Conservation (phyloP, 2,113 vertebrate species). For the Chiloscyllium plagiosum region DNA sequence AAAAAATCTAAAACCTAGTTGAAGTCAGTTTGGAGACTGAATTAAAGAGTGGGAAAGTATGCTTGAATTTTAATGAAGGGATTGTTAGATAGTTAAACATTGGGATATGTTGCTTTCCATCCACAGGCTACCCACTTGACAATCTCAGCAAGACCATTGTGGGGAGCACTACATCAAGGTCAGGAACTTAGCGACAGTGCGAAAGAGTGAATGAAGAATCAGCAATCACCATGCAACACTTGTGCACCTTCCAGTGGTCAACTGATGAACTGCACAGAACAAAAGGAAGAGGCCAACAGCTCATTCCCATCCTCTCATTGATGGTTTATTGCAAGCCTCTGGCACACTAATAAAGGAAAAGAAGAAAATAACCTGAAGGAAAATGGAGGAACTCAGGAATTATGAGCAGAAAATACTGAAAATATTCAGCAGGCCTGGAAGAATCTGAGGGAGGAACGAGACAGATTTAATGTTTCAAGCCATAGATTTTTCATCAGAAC, state of each 20-base stretch:
- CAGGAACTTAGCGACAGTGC: not conserved
- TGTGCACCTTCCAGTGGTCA: not conserved
- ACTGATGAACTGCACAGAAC: not conserved
- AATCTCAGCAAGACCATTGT: not conserved
- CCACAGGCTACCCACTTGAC: not conserved
- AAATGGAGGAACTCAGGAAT: not conserved
- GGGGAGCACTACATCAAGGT: not conserved
- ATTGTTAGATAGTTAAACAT: not conserved
- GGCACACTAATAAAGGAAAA: not conserved
- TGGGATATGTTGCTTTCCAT: not conserved
- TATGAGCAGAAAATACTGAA: not conserved
- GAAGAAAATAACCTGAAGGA: not conserved
- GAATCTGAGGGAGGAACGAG: not conserved
- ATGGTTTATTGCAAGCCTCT: not conserved
- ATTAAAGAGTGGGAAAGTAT: not conserved
- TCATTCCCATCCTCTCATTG: not conserved
- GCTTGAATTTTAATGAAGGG: not conserved
- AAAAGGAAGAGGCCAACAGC: not conserved
- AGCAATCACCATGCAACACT: not conserved
- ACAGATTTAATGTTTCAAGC: not conserved
- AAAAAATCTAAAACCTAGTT: not conserved
- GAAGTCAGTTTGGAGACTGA: not conserved
- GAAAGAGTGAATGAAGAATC: not conserved
- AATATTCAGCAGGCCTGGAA: not conserved
- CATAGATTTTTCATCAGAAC: not conserved